Percentiles rank a stretch among this genome's conserved stretches.
phyloP scores from a whole-genome alignment of 64 coral and sea anemone genomes.

The Orbicella faveolata region DNA sequence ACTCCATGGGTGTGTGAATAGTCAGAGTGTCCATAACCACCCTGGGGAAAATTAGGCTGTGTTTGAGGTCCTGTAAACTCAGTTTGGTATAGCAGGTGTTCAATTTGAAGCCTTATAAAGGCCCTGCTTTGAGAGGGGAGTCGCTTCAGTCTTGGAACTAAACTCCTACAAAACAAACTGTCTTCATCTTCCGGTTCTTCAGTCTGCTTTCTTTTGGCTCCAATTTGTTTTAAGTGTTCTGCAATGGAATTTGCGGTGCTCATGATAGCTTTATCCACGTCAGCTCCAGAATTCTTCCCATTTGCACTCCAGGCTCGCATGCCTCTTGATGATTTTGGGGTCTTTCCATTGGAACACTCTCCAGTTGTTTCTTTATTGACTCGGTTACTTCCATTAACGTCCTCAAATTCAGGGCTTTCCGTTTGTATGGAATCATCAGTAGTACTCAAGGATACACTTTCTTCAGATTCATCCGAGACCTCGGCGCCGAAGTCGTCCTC shows the following conservation, averaged over 20 bases:
- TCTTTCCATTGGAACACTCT: constrained; percentile 1
- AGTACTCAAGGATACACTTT: background rate
- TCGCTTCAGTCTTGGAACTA: constrained; percentile 20
- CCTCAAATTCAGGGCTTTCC: background rate
- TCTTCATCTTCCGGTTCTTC: background rate
- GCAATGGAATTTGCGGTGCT: constrained; percentile 23
- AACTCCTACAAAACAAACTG: constrained; percentile 27
- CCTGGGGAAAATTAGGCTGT: background rate
- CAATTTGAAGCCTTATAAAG: constrained; percentile 19
- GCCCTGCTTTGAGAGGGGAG: constrained; percentile 19
- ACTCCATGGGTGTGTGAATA: constrained; percentile 2
- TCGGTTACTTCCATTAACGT: constrained; percentile 13
- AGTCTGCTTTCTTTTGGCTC: constrained; percentile 23
- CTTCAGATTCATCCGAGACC: constrained; percentile 17
- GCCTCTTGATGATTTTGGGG: constrained; percentile 6
- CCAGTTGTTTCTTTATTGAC: constrained; percentile 15
- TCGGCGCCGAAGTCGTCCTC: constrained; percentile 3
- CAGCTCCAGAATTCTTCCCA: background rate
- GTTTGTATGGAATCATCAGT: too few species aligned
- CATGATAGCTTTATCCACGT: background rate
- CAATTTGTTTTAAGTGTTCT: constrained; percentile 16
- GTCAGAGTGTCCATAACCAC: constrained; percentile 10
- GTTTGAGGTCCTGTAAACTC: constrained; percentile 3
- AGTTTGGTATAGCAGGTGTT: constrained; percentile 19
- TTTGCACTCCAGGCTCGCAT: background rate